Base-by-base conservation (phyloP, 2,797 vertebrate genomes). In the Lacerta bilineata region DNA sequence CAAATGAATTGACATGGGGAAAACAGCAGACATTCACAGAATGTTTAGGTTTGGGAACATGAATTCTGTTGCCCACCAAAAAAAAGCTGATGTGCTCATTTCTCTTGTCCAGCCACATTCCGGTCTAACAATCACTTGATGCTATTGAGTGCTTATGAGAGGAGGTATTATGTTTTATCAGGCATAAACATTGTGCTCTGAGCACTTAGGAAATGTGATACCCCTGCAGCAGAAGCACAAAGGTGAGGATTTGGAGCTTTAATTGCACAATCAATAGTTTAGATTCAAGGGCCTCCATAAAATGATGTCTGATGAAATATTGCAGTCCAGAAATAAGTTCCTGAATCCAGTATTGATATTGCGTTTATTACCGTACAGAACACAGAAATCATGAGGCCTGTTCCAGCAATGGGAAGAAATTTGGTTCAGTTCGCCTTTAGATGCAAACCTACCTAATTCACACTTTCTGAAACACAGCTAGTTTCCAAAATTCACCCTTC, bases 51-150 rank as follows among this genome's bases (percentile, higher is more conserved):
- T 5, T 55, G 15, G 29, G 77, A 55, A 50, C 50, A 18, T n/a
- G 20, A 61, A 61, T 80, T n/a, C n/a, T 4, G 18, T 61, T 33
- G 10, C 4, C 20, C 15, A 25, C 4, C 50, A 55, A 55, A 15
- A 55, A 18, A 10, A n/a, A 50, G 17, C 29, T 59, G 5, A 80
- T 61, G 20, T 61, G 20, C 59, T 33, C 4, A 1, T 80, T n/a
- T 80, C n/a, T 39, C 79, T 8, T 64, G 55, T 39, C 50, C 55
- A 80, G 36, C 78, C 78, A 80, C 78, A 61, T 80, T 61, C 78
- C 55, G 23, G 11, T 5, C n/a, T 29, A 80, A 3, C 55, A 80
- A 80, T 64, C 17, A 25, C 55, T 18, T 36, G 17, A 39, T 55
- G 79, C n/a, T 61, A 55, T 18, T 36, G 55, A 55, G 79, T 80